Conservation (phyloP, 2,113 vertebrate species). For the Phrynosoma platyrhinos region DNA sequence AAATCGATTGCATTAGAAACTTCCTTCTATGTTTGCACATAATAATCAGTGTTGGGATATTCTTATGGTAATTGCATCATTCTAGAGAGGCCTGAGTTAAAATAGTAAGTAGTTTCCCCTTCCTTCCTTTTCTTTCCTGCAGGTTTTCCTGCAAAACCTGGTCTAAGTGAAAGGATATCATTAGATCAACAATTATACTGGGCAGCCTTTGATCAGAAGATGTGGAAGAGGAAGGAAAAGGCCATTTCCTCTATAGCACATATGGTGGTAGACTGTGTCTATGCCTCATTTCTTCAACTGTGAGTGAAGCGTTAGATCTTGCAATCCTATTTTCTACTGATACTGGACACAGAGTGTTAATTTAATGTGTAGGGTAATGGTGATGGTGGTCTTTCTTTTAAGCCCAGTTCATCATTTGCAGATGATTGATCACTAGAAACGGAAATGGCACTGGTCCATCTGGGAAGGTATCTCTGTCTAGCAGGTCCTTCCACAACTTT, state of each 20-base stretch:
- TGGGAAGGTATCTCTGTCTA: background rate
- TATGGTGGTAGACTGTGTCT: conserved; percentile 27
- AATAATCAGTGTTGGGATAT: conserved; percentile 83
- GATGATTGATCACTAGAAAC: background rate
- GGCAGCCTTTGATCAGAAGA: conserved; percentile 72
- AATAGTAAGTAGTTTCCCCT: conserved; percentile 34
- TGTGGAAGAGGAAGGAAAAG: conserved; percentile 54
- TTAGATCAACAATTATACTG: conserved; percentile 68
- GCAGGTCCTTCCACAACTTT: no score
- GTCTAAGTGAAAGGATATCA: conserved; percentile 63
- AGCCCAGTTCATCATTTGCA: background rate
- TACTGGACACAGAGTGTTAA: background rate
- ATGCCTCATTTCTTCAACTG: conserved; percentile 42
- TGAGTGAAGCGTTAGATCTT: background rate
- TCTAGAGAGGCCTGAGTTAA: conserved; percentile 55
- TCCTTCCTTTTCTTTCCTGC: conserved; percentile 32
- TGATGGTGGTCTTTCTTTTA: background rate
- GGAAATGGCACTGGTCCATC: background rate
- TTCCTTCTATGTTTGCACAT: conserved; percentile 88
- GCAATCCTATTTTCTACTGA: background rate
- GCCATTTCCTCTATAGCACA: conserved; percentile 62
- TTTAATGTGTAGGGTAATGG: background rate
- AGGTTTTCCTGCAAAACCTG: conserved; percentile 51
- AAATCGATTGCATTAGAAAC: conserved; percentile 93
- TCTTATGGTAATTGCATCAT: conserved; percentile 74